Percentiles rank a stretch among this genome's conserved stretches.
phyloP scores from a whole-genome alignment of 1,140 invertebrate species.

The Plectrocnemia conspersa region DNA sequence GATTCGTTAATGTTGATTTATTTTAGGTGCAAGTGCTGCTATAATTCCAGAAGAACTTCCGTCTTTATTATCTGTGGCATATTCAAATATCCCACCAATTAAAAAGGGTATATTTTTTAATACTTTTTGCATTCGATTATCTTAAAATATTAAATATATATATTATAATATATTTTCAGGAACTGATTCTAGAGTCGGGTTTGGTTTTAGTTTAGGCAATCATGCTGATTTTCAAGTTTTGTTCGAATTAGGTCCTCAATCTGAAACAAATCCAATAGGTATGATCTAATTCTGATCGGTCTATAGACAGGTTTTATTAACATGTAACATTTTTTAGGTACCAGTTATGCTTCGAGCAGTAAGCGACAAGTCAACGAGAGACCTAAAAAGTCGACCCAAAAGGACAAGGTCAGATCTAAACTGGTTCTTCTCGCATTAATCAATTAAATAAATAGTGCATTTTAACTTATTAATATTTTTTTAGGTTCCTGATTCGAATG shows the following conservation, averaged over 20 bases:
- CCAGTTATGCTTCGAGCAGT: conserved; percentile 23
- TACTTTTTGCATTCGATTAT: not conserved
- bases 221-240: conserved; percentile 76
- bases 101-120: conserved; percentile 61
- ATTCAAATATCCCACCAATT: conserved; percentile 76
- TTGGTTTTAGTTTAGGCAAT: conserved; percentile 72
- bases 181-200: conserved; percentile 71
- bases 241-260: conserved; percentile 72
- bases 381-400: conserved; percentile 2
- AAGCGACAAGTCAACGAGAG: conserved; percentile 21
- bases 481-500: conserved; percentile 11
- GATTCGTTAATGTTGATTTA: too few species aligned
- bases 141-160: conserved; percentile 10
- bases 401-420: conserved; percentile 7
- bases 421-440: not conserved
- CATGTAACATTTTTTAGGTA: conserved; percentile 24
- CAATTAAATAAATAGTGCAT: not conserved
- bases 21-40: conserved; percentile 47
- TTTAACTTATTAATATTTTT: conserved; percentile 10
- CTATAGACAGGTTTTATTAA: too few species aligned
- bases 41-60: conserved; percentile 74
- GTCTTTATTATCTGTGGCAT: conserved; percentile 68
- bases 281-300: conserved; percentile 23
- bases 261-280: conserved; percentile 60
- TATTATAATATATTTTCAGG: conserved; percentile 50